A percentile compares a stretch with the other conserved stretches of the same genome.
Conservation (phyloP, 2,113 vertebrate genomes). For the Genyomyrus donnyi region DNA sequence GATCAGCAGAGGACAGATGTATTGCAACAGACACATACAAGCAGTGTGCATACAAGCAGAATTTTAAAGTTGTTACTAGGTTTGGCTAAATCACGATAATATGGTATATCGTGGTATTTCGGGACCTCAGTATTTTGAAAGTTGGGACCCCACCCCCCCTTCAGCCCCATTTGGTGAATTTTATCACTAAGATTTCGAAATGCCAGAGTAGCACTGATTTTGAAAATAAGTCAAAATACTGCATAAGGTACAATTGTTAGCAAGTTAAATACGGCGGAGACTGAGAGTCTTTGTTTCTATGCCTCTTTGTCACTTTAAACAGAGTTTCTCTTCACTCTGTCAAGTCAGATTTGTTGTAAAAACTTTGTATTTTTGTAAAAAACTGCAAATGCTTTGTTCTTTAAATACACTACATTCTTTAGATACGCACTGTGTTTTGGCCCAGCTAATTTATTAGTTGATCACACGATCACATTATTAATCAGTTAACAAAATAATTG, state of each 20-base stretch:
- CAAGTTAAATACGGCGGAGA: background rate
- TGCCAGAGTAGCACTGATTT: background rate
- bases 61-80: background rate
- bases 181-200: background rate
- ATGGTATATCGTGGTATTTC: background rate
- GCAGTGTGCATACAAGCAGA: background rate
- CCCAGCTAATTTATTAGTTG: no score
- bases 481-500: background rate
- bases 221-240: background rate
- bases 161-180: no score
- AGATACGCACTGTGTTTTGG: background rate
- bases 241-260: background rate
- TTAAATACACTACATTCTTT: background rate
- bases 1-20: background rate
- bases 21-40: background rate
- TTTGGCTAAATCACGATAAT: background rate
- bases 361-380: no score
- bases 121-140: no score
- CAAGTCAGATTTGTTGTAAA: no score
- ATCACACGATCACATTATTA: background rate
- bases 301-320: background rate
- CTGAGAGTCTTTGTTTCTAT: background rate
- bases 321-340: background rate
- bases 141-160: no score
- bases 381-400: background rate